Evolutionary conservation across 2,888 invertebrate species (phyloP).

Genomic region (Trichogramma evanescens): DNA sequence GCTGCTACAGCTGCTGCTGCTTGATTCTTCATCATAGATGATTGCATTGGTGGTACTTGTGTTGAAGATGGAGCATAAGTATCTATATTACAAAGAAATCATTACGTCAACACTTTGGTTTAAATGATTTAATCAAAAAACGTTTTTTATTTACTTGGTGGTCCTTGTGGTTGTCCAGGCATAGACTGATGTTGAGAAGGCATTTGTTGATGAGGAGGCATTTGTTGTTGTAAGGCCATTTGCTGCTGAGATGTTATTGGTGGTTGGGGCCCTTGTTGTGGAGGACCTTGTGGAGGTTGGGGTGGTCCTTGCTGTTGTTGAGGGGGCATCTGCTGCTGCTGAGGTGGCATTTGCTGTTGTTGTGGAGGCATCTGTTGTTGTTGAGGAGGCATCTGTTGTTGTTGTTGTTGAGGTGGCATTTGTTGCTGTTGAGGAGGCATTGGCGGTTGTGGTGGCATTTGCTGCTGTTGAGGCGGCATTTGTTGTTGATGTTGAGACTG

Average conservation of each 20-base stretch:
- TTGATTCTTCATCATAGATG: neutral
- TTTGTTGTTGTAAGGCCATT: constrained; percentile 23
- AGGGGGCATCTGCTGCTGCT: constrained; percentile 31
- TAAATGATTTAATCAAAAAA: too few species aligned
- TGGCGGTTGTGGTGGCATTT: constrained; percentile 24
- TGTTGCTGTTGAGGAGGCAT: constrained; percentile 20
- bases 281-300: constrained; percentile 11
- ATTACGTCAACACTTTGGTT: neutral
- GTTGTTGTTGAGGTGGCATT: constrained; percentile 12
- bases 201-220: constrained; percentile 27
- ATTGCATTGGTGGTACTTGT: constrained; percentile 15
- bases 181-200: constrained; percentile 26
- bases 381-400: constrained; percentile 5
- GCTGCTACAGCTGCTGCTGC: constrained; percentile 26
- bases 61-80: neutral
- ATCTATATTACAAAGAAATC: neutral
- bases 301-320: constrained; percentile 30
- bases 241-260: constrained; percentile 29
- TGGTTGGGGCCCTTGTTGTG: constrained; percentile 4
- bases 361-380: constrained; percentile 2
- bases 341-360: too few species aligned
- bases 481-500: constrained; percentile 28
- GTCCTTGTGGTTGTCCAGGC: constrained; percentile 25
- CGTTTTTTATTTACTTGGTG: constrained; percentile 24
- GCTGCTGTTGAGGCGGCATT: constrained; percentile 28